Evolutionary conservation across 2,888 invertebrate species (phyloP).

Genomic region (Phlogophora meticulosa): DNA sequence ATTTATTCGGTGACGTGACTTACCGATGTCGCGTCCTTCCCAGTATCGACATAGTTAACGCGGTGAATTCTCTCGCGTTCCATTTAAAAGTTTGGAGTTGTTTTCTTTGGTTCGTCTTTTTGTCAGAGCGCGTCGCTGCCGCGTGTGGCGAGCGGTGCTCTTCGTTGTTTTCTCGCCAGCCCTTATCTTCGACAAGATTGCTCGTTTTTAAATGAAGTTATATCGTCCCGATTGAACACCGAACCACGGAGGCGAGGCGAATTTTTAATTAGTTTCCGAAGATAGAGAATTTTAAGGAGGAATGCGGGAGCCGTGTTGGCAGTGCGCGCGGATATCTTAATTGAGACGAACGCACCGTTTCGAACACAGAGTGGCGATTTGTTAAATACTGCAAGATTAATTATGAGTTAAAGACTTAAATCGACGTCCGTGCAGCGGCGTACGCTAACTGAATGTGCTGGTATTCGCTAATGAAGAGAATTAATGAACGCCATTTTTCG

Average conservation of each 20-base stretch:
- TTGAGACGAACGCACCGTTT: slow-evolving; percentile 85
- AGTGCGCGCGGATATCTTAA: slow-evolving; percentile 87
- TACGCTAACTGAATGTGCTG: slow-evolving; percentile 72
- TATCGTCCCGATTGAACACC: slow-evolving; percentile 89
- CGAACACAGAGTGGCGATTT: slow-evolving; percentile 81
- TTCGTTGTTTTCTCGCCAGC: slow-evolving; percentile 90
- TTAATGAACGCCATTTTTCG: slow-evolving; percentile 83
- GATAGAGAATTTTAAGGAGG: slow-evolving; percentile 89
- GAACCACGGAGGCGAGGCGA: slow-evolving; percentile 87
- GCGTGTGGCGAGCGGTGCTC: slow-evolving; percentile 88
- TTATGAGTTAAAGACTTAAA: slow-evolving; percentile 84
- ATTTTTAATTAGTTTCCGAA: slow-evolving; percentile 91
- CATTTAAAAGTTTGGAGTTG: slow-evolving; percentile 88
- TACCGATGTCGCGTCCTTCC: slow-evolving; percentile 90
- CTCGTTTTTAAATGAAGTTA: slow-evolving; percentile 91
- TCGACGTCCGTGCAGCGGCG: slow-evolving; percentile 73
- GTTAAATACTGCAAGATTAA: slow-evolving; percentile 84
- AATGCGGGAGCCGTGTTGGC: slow-evolving; percentile 86
- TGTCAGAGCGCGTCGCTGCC: slow-evolving; percentile 80
- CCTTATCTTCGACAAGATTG: slow-evolving; percentile 90
- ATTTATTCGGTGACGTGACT: slow-evolving; percentile 91
- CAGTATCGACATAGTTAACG: slow-evolving; percentile 91
- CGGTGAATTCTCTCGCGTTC: slow-evolving; percentile 89
- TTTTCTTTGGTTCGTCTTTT: slow-evolving; percentile 85
- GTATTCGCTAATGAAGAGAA: slow-evolving; percentile 81